Percentiles rank a stretch among this genome's conserved stretches.
These are phyloP conservation scores for Cryptosula pallasiana DNA, from an alignment of 2,888 invertebrate species.

Conservation along the genomic window DNA sequence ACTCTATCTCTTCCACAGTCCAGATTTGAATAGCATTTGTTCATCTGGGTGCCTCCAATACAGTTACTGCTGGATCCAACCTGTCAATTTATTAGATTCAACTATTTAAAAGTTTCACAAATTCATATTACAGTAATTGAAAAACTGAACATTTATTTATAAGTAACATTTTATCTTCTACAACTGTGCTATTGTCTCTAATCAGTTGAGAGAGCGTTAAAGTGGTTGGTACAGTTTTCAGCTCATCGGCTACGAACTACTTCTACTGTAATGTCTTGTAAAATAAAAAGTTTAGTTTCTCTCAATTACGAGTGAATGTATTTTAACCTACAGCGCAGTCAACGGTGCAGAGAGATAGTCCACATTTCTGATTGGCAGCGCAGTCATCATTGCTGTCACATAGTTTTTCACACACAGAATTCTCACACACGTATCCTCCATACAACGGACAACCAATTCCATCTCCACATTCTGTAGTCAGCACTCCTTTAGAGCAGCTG, in stretches of 20 bases:
- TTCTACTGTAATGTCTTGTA: too few species aligned
- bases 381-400: background rate
- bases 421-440: background rate
- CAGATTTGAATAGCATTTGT: background rate
- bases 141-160: too few species aligned
- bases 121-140: too few species aligned
- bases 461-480: background rate
- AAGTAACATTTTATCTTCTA: too few species aligned
- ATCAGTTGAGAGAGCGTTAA: too few species aligned
- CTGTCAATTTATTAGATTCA: too few species aligned
- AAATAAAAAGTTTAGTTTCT: too few species aligned
- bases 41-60: background rate
- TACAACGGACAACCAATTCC: background rate
- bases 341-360: slow-evolving; percentile 1
- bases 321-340: background rate
- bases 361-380: background rate
- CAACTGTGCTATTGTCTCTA: too few species aligned
- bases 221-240: too few species aligned
- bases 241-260: too few species aligned
- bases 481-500: background rate
- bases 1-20: slow-evolving; percentile 10
- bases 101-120: too few species aligned
- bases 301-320: too few species aligned
- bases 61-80: background rate
- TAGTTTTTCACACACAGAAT: slow-evolving; percentile 1